Base-by-base conservation (phyloP, 2,888 invertebrate species). In the Brenthis hecate region DNA sequence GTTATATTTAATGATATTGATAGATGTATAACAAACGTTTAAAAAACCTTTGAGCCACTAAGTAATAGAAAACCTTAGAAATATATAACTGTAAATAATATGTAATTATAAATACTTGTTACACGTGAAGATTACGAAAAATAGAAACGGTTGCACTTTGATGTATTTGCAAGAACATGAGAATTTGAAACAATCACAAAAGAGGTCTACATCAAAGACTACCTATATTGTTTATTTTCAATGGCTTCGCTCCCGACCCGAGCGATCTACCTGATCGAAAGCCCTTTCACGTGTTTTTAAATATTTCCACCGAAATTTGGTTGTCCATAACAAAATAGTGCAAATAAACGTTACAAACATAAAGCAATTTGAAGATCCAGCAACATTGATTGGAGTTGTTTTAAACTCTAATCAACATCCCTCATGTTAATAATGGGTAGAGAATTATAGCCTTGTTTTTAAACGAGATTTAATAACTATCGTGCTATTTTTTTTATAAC, bases 221-320 rank as follows among this genome's bases (percentile, higher is more conserved):
- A n/a, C n/a, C n/a, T n/a, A 43, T 36, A 43, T 43, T 43, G 63
- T 70, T 70, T 63, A 50, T 53, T 56, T 56, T 60, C 63, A 57
- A 69, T 47, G 5, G 36, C 8, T 50, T 28, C 28, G 63, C 48
- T 63, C 47, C 69, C 62, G 48, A 56, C 58, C 63, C 48, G 58
- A 43, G 50, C 62, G 60, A 57, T 65, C 50, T 71, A 65, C 68
- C 70, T 71, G 68, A 32, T 55, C 60, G 55, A 58, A 54, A 60
- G 28, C 47, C 51, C 50, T 66, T 63, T 47, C 32, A 56, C 60
- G 50, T 55, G 51, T 61, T 65, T 55, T 43, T n/a, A 13, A 16
- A 16, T n/a, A 50, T 23, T 53, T 16, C 36, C 53, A 53, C 8
- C 16, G n/a, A 28, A 53, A 43, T 43, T 11, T 43, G 11, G 8